These are phyloP conservation scores for Heterodera carotae DNA, from an alignment of 1,140 invertebrate species.

Conservation along the genomic window DNA sequence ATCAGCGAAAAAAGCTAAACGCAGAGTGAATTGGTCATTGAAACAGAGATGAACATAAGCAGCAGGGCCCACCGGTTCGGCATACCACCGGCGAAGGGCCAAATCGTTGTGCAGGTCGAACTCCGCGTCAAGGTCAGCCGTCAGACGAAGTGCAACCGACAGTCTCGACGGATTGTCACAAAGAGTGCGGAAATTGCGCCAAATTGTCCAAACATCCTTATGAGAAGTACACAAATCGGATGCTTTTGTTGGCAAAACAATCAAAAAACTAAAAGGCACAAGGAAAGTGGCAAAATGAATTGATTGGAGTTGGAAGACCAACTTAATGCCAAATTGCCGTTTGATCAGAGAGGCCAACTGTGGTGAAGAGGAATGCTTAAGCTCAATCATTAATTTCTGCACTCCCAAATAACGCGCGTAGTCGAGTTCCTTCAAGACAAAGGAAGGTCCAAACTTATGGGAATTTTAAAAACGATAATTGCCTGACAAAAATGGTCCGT, in stretches of 20 bases:
- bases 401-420: conserved; percentile 54
- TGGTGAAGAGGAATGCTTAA: conserved; percentile 44
- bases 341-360: conserved; percentile 46
- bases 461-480: not conserved
- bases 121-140: conserved; percentile 49
- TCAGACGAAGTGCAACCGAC: conserved; percentile 40
- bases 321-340: not conserved
- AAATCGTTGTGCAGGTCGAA: not conserved
- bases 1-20: conserved; percentile 23
- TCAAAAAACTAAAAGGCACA: conserved; percentile 52
- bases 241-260: conserved; percentile 47
- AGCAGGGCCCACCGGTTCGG: conserved; percentile 46
- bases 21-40: not conserved
- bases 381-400: conserved; percentile 43
- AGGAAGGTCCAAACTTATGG: not conserved
- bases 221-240: not conserved
- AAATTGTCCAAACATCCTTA: conserved; percentile 54
- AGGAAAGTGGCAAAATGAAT: conserved; percentile 24
- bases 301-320: not conserved
- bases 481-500: conserved; percentile 35
- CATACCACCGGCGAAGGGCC: conserved; percentile 47
- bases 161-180: conserved; percentile 40
- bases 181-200: conserved; percentile 45
- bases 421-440: conserved; percentile 47
- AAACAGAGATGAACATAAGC: not conserved